These are phyloP conservation scores for Campoletis raptor DNA, from an alignment of 2,888 invertebrate species.

Conservation along the genomic window DNA sequence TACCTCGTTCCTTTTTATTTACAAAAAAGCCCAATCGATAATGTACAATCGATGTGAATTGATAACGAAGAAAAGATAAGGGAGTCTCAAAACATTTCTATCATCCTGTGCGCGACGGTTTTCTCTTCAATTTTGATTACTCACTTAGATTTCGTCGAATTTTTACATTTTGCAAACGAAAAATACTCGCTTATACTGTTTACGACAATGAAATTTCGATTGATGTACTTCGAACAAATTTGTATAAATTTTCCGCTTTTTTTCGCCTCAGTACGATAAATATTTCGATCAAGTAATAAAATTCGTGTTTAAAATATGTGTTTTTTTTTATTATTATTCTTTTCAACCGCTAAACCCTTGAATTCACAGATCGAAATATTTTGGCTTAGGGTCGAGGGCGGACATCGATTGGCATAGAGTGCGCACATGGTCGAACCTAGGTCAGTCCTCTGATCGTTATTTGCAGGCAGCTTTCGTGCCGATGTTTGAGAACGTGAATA, in stretches of 20 bases:
- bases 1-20: neutral
- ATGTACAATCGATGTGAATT: neutral
- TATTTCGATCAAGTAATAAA: neutral
- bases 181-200: neutral
- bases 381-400: conserved; percentile 58
- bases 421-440: conserved; percentile 52
- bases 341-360: neutral
- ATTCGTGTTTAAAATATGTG: neutral
- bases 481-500: conserved; percentile 31
- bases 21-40: neutral
- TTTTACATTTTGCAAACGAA: neutral
- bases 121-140: neutral
- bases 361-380: neutral
- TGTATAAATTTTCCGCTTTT: neutral
- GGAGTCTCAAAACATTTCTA: conserved; percentile 4
- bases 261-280: neutral
- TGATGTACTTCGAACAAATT: neutral
- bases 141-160: neutral
- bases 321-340: neutral
- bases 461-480: conserved; percentile 39
- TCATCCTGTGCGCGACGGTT: neutral
- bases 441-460: conserved; percentile 64
- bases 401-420: conserved; percentile 61
- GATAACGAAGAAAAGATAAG: conserved; percentile 21
- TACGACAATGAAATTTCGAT: neutral